Evolutionary conservation across 2,888 invertebrate genomes (phyloP).

Genomic region (Smittia sp.): DNA sequence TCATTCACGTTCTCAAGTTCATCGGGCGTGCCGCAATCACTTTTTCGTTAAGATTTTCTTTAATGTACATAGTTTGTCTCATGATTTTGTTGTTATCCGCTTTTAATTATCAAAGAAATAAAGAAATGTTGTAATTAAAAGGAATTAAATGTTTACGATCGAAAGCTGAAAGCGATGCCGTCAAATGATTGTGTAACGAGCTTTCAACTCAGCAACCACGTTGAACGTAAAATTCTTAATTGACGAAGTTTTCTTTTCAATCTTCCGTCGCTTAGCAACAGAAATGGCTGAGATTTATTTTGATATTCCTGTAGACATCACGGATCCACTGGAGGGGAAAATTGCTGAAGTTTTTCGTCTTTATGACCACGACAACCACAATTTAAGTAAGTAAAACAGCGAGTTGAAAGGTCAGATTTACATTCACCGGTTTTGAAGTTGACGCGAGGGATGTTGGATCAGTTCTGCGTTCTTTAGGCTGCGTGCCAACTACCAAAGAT

Average conservation of each 20-base stretch:
- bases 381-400: too few relatives aligned
- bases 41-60: background rate
- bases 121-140: slow-evolving; percentile 8
- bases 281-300: background rate
- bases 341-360: slow-evolving; percentile 14
- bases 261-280: background rate
- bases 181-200: background rate
- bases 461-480: slow-evolving; percentile 34
- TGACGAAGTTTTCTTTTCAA: background rate
- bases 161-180: background rate
- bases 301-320: background rate
- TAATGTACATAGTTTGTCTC: background rate
- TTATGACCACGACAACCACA: background rate
- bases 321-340: background rate
- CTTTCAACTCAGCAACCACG: too few relatives aligned
- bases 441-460: slow-evolving; percentile 5
- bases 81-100: background rate
- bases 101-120: background rate
- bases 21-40: background rate
- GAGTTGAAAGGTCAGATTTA: too few relatives aligned
- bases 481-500: slow-evolving; percentile 24
- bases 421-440: too few relatives aligned
- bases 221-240: too few relatives aligned
- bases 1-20: too few relatives aligned
- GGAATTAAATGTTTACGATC: background rate